Evolutionary conservation across 2,113 vertebrate species (phyloP).

Genomic region (Pituophis catenifer): DNA sequence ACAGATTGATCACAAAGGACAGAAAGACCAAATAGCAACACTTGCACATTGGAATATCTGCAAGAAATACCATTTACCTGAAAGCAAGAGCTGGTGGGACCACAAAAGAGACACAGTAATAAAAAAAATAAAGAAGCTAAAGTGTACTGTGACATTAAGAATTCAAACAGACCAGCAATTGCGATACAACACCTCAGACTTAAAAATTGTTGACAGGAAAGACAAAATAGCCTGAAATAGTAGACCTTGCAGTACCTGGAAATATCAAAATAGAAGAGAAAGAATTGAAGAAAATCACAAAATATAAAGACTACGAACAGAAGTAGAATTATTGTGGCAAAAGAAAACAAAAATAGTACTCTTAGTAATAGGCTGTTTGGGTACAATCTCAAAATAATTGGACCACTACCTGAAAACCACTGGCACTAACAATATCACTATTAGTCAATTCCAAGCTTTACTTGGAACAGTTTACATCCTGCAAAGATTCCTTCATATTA

Average conservation of each 20-base stretch:
- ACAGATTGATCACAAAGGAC: not conserved
- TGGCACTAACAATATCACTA: not conserved
- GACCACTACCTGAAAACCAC: not conserved
- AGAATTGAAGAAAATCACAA: not conserved
- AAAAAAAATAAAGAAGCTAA: not conserved
- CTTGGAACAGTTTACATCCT: not conserved
- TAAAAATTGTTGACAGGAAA: not conserved
- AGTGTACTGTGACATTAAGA: not conserved
- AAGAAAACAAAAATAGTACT: not conserved
- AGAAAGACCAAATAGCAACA: not conserved
- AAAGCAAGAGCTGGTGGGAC: not conserved
- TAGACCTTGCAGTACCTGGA: not conserved
- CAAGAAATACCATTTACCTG: not conserved
- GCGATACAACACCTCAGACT: not conserved
- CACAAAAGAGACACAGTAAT: not conserved
- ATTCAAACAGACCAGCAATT: not conserved
- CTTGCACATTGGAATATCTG: not conserved
- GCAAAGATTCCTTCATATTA: not conserved
- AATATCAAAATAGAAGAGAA: not conserved
- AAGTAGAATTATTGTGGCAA: not conserved
- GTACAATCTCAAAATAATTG: not conserved
- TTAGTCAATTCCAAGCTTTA: not conserved
- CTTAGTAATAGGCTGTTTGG: not conserved
- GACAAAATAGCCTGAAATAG: not conserved
- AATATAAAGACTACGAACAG: not conserved